phyloP scores from a whole-genome alignment of 2,113 vertebrate genomes.

The Tapirus terrestris region DNA sequence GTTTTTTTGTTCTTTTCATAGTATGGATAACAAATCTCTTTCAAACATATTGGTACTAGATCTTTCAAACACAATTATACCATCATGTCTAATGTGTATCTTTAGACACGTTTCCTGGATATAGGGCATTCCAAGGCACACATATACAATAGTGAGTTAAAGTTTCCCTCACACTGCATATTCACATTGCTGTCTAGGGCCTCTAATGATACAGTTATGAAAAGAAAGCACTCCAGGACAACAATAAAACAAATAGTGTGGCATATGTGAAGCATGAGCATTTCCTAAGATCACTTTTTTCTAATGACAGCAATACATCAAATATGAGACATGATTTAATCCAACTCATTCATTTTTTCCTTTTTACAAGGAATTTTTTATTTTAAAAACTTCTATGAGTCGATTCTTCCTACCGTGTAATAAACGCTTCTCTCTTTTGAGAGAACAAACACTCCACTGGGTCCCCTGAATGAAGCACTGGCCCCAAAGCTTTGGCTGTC shows the following conservation, averaged over 20 bases:
- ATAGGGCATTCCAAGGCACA: not conserved
- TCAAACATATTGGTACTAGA: not conserved
- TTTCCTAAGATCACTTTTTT: not conserved
- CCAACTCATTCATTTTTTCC: not conserved
- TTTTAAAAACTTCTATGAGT: not conserved
- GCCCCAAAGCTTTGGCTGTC: not conserved
- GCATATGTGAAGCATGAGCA: not conserved
- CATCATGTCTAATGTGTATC: not conserved
- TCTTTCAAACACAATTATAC: not conserved
- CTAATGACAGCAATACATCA: not conserved
- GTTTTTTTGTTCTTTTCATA: not conserved
- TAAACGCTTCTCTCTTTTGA: not conserved
- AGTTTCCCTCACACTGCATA: not conserved
- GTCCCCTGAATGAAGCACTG: not conserved
- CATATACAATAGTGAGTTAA: not conserved
- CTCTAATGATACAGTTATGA: not conserved
- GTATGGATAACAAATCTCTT: not conserved
- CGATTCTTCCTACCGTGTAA: not conserved
- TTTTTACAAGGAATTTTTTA: not conserved
- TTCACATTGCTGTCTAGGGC: not conserved
- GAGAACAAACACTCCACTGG: not conserved
- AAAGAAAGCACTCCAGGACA: not conserved
- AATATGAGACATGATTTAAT: not conserved
- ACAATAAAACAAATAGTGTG: not conserved
- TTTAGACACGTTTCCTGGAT: not conserved